Base-by-base conservation (phyloP, 2,888 invertebrate species). In the Drosophila greeni region DNA sequence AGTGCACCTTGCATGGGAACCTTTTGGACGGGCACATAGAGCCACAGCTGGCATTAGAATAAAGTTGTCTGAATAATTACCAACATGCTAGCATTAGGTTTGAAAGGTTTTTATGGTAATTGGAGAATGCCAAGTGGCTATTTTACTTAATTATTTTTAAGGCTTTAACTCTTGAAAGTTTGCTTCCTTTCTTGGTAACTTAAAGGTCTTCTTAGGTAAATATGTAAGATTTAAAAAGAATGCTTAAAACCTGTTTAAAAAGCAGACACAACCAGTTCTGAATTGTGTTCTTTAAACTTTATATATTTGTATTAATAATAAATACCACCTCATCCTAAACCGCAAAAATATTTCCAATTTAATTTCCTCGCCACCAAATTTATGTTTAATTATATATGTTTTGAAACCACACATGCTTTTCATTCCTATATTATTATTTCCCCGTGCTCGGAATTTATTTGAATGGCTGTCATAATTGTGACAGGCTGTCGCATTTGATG, bases 1-100 rank as follows among this genome's bases (percentile, higher is more conserved):
- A 82, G 82, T 79, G 79, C 76, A 76, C 65, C 73, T 72, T 65
- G 72, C 76, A 75, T 66, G 60, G 64, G 47, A 53, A 45, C 53
- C 51, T 40, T 65, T 36, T 16, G 37, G 12, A 31, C 29, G 55
- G 31, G 18, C 42, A 62, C 62, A 65, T 62, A 23, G 26, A 59
- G 24, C 24, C 62, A 45, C 33, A 60, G 24, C 26, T 29, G 26
- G 16, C 34, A 34, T 54, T 45, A 18, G 23, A 24, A 31, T 23
- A 29, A 45, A 24, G 57, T 37, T 42, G 57, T 45, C 56, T 59
- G 26, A 43, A 36, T 66, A 64, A 66, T 66, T 66, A 66, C 29
- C 16, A 33, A 8, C 53, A 51, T 39, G 40, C 24, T 20, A 45
- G 14, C 45, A 18, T 18, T 29, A 8, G 31, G 16, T 16, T n/a